These are phyloP conservation scores for Euphonia xanthogaster DNA, from an alignment of 2,797 vertebrate species.

Conservation along the genomic window DNA sequence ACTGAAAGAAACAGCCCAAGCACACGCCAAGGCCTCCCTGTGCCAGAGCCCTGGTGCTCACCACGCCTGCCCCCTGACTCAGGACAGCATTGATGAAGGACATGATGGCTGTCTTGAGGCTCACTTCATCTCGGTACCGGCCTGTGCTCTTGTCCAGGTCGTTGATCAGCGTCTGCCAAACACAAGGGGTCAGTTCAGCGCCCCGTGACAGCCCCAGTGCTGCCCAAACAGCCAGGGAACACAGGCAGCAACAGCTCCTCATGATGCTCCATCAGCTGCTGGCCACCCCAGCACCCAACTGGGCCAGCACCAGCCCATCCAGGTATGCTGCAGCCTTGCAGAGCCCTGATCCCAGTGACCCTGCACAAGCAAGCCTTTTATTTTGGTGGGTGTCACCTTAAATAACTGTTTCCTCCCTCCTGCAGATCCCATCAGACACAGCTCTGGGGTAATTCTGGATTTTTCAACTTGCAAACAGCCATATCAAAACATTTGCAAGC, in stretches of 20 bases:
- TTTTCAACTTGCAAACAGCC: not conserved
- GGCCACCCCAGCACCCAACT: not conserved
- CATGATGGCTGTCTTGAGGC: slow-evolving; percentile 98
- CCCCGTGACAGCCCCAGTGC: not conserved
- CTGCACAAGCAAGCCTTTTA: not conserved
- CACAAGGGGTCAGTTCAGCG: accelerated
- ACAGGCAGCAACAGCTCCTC: accelerated
- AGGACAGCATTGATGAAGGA: slow-evolving; percentile 98
- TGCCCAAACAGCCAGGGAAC: not conserved
- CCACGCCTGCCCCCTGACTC: slow-evolving; percentile 96
- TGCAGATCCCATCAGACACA: not conserved
- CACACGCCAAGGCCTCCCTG: not conserved
- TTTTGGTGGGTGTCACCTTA: not conserved
- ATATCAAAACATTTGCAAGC: not conserved
- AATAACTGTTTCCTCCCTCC: not conserved
- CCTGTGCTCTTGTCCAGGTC: slow-evolving; percentile 96
- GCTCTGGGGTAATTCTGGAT: not conserved
- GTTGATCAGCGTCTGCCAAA: slow-evolving; percentile 90
- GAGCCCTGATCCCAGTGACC: not conserved
- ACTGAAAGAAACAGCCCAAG: not conserved
- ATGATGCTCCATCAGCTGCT: not conserved
- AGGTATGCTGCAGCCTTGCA: not conserved
- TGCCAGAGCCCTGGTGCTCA: slow-evolving; percentile 52
- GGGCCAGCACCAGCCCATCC: not conserved
- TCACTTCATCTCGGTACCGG: slow-evolving; percentile 96